Evolutionary conservation across 2,113 vertebrate genomes (phyloP), one percentile per base, ranked within the genome.

Genomic region (Pitta sordida): DNA sequence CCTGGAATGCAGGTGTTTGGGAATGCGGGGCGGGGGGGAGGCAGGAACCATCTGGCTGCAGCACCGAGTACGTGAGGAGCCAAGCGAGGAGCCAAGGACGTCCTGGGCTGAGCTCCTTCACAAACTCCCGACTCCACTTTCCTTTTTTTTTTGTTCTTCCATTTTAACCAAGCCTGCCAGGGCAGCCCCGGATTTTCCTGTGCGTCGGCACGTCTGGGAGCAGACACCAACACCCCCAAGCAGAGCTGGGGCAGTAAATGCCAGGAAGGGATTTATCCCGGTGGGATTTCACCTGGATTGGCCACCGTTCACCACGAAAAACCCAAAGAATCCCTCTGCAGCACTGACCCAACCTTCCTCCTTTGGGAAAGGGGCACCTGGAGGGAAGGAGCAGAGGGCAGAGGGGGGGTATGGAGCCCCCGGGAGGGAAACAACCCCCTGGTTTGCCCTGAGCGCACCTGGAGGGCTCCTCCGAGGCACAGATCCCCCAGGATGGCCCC

Each of bases 81-180:
- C 94, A 95, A 95, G 70, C 5, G 56, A 76, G 86, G 73, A 86
- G 78, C 93, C 94, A 96, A 96, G 93, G 92, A 87, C 96, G 24
- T 5, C 27, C 0, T 36, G 86, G 90, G 78, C 32, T 55, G 14
- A 70, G 78, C 15, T 13, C 85, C 41, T 83, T 22, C 23, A 32
- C 30, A 29, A 59, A 59, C 70, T 58, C 91, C 1, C 1, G 10
- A 1, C 22, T 44, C 58, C 24, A 12, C 63, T 36, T 37, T 15
- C 15, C 22, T 10, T 22, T 17, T 6, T 15, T 10, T 22, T 17
- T 6, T 15, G 6, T 1, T 15, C 11, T 23, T 43, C 9, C 6
- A 44, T 56, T 44, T 39, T 64, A 15, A 59, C 4, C 5, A 22
- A 23, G 51, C 3, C 27, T 51, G 11, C 9, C 4, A 3, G 1